Evolutionary conservation across 2,888 invertebrate genomes (phyloP).

Genomic region (Lithosia quadra): DNA sequence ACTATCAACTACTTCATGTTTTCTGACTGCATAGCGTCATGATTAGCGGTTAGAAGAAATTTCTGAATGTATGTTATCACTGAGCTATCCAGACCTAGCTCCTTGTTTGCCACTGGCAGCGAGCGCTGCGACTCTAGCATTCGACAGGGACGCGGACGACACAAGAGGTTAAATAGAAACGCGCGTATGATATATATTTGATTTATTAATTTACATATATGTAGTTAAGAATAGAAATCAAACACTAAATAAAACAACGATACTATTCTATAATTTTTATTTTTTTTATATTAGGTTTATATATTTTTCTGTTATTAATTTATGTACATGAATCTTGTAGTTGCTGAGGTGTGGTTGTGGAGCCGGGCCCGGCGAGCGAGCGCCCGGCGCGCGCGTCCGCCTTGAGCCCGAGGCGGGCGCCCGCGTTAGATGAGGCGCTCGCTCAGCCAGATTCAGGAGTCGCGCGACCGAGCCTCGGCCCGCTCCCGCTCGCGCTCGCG

Average conservation of each 20-base stretch:
- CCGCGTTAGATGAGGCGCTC: conserved; percentile 89
- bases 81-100: neutral
- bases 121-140: neutral
- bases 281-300: conserved; percentile 64
- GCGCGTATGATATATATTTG: conserved; percentile 13
- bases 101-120: too few species aligned
- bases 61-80: too few species aligned
- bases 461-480: conserved; percentile 78
- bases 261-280: conserved; percentile 75
- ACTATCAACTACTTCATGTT: too few species aligned
- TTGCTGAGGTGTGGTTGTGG: conserved; percentile 28
- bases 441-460: conserved; percentile 91
- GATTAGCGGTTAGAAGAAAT: too few species aligned
- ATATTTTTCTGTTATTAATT: conserved; percentile 56
- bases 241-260: conserved; percentile 75
- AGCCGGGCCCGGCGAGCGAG: conserved; percentile 62
- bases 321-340: conserved; percentile 69
- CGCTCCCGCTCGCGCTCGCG: conserved; percentile 70
- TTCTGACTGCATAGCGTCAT: too few species aligned
- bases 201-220: conserved; percentile 25
- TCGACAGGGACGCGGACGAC: conserved; percentile 4
- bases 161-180: conserved; percentile 12
- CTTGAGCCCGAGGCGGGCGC: conserved; percentile 82
- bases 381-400: conserved; percentile 70
- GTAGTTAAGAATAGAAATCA: conserved; percentile 46